These are phyloP conservation scores for Carollia perspicillata DNA, from an alignment of 2,113 vertebrate genomes.

Conservation along the genomic window DNA sequence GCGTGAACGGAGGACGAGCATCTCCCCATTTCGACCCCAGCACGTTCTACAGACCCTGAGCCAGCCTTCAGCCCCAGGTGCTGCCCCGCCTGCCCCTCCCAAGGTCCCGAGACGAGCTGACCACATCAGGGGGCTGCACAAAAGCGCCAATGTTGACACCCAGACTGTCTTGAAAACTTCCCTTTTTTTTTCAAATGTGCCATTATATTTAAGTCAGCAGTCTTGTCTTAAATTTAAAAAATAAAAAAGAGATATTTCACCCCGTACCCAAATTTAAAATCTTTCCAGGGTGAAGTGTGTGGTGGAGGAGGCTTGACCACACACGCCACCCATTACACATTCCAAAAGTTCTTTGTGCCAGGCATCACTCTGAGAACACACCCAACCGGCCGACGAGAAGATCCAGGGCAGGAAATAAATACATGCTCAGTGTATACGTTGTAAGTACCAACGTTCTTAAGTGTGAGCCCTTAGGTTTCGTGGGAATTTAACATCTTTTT, in stretches of 20 bases:
- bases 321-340: not conserved
- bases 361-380: not conserved
- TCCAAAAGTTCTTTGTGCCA: not conserved
- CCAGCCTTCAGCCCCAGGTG: not conserved
- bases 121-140: not conserved
- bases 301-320: not conserved
- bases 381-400: not conserved
- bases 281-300: not conserved
- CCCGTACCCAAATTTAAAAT: constrained; percentile 12
- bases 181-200: not conserved
- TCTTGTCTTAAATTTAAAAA: not conserved
- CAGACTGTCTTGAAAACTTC: not conserved
- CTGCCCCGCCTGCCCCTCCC: not conserved
- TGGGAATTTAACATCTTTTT: constrained; percentile 37
- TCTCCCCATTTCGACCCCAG: not conserved
- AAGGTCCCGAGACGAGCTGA: not conserved
- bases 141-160: not conserved
- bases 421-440: not conserved
- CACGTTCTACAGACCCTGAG: not conserved
- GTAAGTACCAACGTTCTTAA: not conserved
- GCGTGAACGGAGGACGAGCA: not conserved
- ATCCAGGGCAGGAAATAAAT: constrained; percentile 1
- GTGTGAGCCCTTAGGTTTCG: not conserved
- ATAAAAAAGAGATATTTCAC: not conserved
- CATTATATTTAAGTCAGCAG: not conserved